Evolutionary conservation across 2,888 invertebrate species (phyloP), one percentile per base, ranked within the genome.

Genomic region (Anodontia alba): DNA sequence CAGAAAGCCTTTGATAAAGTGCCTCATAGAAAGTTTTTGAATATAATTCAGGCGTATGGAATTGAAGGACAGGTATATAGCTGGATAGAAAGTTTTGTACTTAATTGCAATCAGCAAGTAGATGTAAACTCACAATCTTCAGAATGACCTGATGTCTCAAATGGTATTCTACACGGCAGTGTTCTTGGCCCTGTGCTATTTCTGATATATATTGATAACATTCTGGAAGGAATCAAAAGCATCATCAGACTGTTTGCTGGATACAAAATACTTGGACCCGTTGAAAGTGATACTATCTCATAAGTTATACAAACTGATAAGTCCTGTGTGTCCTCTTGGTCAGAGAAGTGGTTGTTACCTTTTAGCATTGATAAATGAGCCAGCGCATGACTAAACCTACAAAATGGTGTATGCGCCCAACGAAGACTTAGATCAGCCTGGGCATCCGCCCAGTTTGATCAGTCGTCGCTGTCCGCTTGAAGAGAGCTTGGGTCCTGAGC

Each of bases 321-420:
- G 1, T 43, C 26, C 38, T 42, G 33, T 26, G 43, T 42, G 20
- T 70, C 62, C 46, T 23, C 38, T 15, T 79, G 79, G 79, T 29
- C 49, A 1, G 51, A 57, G 0, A 71, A 75, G 42, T 67, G 66
- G 71, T 17, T 71, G 33, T 20, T 70, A 20, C 36, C 49, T 12
- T 79, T 79, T 46, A 79, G 75, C 42, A 49, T 57, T 10, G 29
- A 54, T n/a, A 79, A 79, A 72, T 71, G n/a, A n/a, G n/a, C n/a
- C n/a, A n/a, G n/a, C n/a, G n/a, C n/a, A n/a, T n/a, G n/a, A n/a
- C n/a, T n/a, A n/a, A n/a, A n/a, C n/a, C n/a, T n/a, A n/a, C n/a
- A n/a, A n/a, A n/a, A n/a, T n/a, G n/a, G n/a, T n/a, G n/a, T n/a
- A n/a, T n/a, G n/a, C n/a, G n/a, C n/a, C n/a, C n/a, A n/a, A n/a